Evolutionary conservation across 2,888 invertebrate species (phyloP).

Genomic region (Eristalis arbustorum): DNA sequence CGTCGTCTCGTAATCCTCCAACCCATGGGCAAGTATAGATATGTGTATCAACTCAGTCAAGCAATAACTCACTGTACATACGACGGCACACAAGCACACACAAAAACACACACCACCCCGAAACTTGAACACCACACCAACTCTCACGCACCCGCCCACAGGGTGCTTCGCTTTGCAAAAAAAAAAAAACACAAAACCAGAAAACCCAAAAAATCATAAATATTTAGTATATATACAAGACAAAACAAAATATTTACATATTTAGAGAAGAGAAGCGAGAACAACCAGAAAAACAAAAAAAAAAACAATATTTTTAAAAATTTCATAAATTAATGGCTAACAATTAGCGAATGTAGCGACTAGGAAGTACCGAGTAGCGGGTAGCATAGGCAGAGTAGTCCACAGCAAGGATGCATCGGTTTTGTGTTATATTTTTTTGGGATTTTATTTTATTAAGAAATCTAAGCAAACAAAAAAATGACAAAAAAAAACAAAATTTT

Average conservation of each 20-base stretch:
- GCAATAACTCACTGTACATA: conserved; percentile 67
- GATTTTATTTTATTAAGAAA: neutral
- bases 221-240: conserved; percentile 63
- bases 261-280: conserved; percentile 74
- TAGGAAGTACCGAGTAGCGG: conserved; percentile 5
- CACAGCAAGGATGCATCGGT: conserved; percentile 26
- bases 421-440: conserved; percentile 27
- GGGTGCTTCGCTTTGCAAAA: conserved; percentile 56
- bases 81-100: conserved; percentile 29
- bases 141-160: neutral
- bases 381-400: conserved; percentile 29
- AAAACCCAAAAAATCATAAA: conserved; percentile 66
- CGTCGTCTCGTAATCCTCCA: conserved; percentile 77
- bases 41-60: conserved; percentile 12
- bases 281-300: conserved; percentile 75
- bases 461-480: neutral
- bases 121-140: neutral
- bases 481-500: conserved; percentile 75
- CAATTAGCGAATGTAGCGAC: conserved; percentile 50
- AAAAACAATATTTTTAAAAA: conserved; percentile 55
- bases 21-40: conserved; percentile 44
- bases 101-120: neutral
- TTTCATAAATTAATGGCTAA: conserved; percentile 56
- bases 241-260: conserved; percentile 62
- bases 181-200: too few relatives aligned